phyloP scores from a whole-genome alignment of 2,888 invertebrate genomes.

The Neoaliturus tenellus region DNA sequence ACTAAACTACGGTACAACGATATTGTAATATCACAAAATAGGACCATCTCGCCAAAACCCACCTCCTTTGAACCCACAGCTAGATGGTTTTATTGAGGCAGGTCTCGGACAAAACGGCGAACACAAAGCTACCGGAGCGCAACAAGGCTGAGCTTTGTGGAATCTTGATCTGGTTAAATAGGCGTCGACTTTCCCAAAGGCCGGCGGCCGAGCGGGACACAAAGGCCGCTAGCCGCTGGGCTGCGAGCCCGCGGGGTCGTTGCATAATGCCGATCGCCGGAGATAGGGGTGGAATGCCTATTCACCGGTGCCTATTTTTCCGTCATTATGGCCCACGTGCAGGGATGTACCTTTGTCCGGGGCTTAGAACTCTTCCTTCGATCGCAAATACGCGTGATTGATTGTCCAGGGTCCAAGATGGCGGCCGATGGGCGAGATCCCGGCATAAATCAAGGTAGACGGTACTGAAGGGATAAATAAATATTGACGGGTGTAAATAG shows the following conservation, averaged over 20 bases:
- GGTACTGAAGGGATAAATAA: too few species aligned
- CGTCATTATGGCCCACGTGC: conserved; percentile 53
- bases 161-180: conserved; percentile 50
- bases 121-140: conserved; percentile 7
- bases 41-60: background rate
- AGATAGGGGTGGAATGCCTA: conserved; percentile 49
- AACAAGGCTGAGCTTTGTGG: background rate
- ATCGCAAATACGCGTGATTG: conserved; percentile 45
- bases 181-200: conserved; percentile 49
- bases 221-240: conserved; percentile 33
- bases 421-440: background rate
- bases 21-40: too few species aligned
- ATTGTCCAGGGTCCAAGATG: conserved; percentile 20
- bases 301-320: conserved; percentile 51
- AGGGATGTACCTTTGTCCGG: conserved; percentile 33
- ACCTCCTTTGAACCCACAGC: background rate
- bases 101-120: conserved; percentile 28
- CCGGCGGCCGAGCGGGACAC: conserved; percentile 18
- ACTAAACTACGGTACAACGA: too few species aligned
- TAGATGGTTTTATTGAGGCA: conserved; percentile 24
- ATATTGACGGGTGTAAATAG: too few species aligned
- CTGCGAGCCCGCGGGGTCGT: background rate
- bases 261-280: conserved; percentile 50
- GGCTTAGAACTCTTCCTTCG: conserved; percentile 49
- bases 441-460: background rate